Conservation (phyloP, 2,888 invertebrate species). For the Drosophila siamana region DNA sequence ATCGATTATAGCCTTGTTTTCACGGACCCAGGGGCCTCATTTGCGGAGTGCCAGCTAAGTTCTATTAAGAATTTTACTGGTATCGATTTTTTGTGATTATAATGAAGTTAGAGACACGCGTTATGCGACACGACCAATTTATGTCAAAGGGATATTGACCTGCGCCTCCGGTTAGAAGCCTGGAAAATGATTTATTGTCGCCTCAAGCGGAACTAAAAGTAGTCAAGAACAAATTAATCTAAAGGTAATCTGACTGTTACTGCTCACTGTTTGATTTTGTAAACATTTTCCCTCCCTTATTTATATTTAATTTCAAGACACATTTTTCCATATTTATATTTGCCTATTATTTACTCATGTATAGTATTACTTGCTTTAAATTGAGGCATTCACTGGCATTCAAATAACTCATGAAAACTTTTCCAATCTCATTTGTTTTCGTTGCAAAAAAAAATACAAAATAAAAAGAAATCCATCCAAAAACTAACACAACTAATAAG, state of each 20-base stretch:
- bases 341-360: not conserved
- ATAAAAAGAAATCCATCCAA: conserved; percentile 29
- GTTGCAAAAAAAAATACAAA: conserved; percentile 41
- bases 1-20: conserved; percentile 41
- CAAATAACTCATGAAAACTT: conserved; percentile 44
- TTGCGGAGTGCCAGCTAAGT: conserved; percentile 9
- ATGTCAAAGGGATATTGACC: not conserved
- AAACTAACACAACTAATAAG: conserved; percentile 41
- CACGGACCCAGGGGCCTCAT: conserved; percentile 7
- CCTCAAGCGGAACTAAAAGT: not conserved
- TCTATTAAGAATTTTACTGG: conserved; percentile 5
- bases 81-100: conserved; percentile 39
- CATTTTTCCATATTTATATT: not conserved
- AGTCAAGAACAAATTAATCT: not conserved
- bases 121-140: not conserved
- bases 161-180: not conserved
- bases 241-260: not conserved
- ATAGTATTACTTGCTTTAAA: not conserved
- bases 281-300: not conserved
- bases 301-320: too few relatives aligned
- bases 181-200: not conserved
- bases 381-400: conserved; percentile 23
- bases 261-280: not conserved
- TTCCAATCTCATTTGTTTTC: conserved; percentile 56
- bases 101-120: not conserved